Evolutionary conservation across 53 echinoderm and acorn worm genomes (phyloP).

Genomic region (Apostichopus leukothele): DNA sequence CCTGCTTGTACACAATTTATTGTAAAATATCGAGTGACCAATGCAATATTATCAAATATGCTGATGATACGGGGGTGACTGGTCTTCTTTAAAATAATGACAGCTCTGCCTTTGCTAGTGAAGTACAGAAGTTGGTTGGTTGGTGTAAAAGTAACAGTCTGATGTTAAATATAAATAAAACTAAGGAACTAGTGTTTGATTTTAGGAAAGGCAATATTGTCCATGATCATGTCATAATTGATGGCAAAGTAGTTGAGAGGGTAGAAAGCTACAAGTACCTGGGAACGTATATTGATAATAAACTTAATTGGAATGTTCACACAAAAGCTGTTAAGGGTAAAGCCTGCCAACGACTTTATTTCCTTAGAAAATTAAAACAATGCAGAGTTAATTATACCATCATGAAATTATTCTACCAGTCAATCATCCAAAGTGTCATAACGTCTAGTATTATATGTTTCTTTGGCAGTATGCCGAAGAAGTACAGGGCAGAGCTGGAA

Average conservation of each 20-base stretch:
- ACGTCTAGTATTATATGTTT: not conserved
- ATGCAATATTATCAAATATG: constrained; percentile 18
- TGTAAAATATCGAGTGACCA: constrained; percentile 1
- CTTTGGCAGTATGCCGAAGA: not conserved
- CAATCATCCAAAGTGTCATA: not conserved
- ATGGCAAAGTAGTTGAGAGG: not conserved
- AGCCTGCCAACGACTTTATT: constrained; percentile 6
- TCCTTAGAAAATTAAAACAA: constrained; percentile 6
- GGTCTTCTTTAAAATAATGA: not conserved
- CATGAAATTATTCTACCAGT: not conserved
- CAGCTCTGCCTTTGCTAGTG: not conserved
- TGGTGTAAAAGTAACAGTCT: not conserved
- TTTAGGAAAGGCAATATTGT: not conserved
- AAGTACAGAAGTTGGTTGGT: not conserved
- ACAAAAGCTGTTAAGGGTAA: constrained; percentile 8
- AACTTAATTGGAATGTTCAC: constrained; percentile 4
- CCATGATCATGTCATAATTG: not conserved
- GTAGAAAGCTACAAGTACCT: not conserved
- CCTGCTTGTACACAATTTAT: constrained; percentile 10
- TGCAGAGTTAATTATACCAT: not conserved
- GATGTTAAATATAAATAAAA: not conserved
- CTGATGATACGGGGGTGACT: not conserved
- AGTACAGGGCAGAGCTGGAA: too few species aligned
- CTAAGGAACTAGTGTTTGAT: constrained; percentile 18
- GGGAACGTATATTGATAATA: constrained; percentile 9